Base-by-base conservation (phyloP, 23 tunicate genomes). In the Trididemnum nubilum region DNA sequence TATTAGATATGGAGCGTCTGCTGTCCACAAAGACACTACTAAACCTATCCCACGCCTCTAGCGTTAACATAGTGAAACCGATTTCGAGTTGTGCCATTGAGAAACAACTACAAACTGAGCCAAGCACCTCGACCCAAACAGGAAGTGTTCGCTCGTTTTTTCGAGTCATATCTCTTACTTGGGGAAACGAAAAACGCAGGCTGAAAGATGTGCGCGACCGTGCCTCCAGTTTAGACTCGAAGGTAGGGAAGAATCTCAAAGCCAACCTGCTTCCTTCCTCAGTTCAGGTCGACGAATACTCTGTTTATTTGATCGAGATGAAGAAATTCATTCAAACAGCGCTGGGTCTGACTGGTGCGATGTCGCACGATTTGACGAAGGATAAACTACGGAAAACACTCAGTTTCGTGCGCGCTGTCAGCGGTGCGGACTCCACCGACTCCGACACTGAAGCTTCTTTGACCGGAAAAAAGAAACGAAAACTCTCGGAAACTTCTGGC, bases 81-180 rank as follows among this genome's bases (percentile, higher is more conserved):
- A 33, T 4, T 2, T 31, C 81, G 22, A 54, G 18, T 15, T 19
- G 9, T 9, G 25, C 28, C 2, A 2, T 29, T 15, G 66, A 19
- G 22, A 77, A 54, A 54, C 25, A 51, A 21, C 25, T 24, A 2
- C 25, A 25, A 12, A 9, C 5, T 32, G 81, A 54, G 25, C 40
- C 44, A 21, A 36, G 15, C 25, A 30, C 44, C 21, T 22, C 59
- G 19, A 70, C 18, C 21, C 51, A 64, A 0, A 27, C 86, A 35
- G 77, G 49, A 19, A 72, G 77, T 3, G 82, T 72, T 34, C 72
- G 81, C 5, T 72, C 93, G 37, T 88, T 88, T 88, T 82, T 88
- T 54, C 93, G 93, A 1, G 93, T 87, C 30, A 67, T 88, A 51
- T 88, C 93, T 0, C 82, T 82, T 39, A 73, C 86, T 18, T 81